Conservation (phyloP, 2,797 vertebrate species). For the Propithecus perrieri region DNA sequence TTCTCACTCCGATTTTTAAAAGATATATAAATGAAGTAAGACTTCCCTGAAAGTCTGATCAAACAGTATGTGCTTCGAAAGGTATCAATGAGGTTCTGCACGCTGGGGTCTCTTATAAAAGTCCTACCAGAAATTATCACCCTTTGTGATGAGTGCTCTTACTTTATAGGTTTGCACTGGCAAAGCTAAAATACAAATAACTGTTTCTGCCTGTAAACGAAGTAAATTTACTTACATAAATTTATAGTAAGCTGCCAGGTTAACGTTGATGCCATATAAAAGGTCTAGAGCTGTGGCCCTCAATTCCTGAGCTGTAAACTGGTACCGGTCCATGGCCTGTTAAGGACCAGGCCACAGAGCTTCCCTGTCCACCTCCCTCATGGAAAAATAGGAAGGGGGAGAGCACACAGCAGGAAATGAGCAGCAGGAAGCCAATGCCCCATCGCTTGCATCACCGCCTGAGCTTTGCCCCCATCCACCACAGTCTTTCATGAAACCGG, state of each 20-base stretch:
- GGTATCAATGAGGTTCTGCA: neutral
- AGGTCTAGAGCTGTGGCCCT: neutral
- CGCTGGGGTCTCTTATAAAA: neutral
- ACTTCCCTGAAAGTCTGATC: neutral
- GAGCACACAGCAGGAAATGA: too few species aligned
- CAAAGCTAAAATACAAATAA: constrained; percentile 22
- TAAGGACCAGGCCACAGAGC: too few species aligned
- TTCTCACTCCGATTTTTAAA: constrained; percentile 31
- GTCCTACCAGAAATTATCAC: neutral
- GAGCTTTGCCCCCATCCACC: too few species aligned
- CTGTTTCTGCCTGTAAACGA: constrained; percentile 8
- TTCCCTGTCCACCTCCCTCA: too few species aligned
- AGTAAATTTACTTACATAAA: constrained; percentile 20
- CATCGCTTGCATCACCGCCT: too few species aligned
- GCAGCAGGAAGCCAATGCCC: too few species aligned
- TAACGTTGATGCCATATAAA: neutral
- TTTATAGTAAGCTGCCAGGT: neutral
- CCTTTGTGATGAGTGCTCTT: neutral
- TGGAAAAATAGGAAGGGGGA: too few species aligned
- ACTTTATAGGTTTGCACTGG: constrained; percentile 16
- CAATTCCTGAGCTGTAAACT: too few species aligned
- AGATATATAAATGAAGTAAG: neutral
- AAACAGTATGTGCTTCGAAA: neutral
- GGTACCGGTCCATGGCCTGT: too few species aligned
- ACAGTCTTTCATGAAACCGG: too few species aligned